Percentiles rank a stretch among this genome's conserved stretches.
Conservation (phyloP, 2,888 invertebrate genomes). For the Branchellion lobata region DNA sequence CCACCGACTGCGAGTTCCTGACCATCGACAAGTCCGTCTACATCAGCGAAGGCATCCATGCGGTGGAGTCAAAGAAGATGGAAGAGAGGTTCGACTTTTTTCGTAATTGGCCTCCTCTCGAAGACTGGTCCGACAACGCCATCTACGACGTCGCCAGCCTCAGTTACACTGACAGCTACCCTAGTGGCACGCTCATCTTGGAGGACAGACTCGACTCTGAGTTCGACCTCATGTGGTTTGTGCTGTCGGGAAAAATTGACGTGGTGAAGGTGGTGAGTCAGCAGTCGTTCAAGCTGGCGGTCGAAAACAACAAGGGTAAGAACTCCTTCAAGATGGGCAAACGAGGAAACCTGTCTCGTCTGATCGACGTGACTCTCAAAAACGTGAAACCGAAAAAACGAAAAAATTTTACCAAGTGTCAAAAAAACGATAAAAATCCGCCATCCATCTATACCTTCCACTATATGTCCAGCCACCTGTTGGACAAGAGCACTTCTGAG, state of each 20-base stretch:
- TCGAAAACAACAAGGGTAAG: not conserved
- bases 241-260: constrained; percentile 32
- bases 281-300: not conserved
- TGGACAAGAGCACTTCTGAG: not conserved
- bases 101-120: constrained; percentile 30
- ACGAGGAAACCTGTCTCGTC: too few species aligned
- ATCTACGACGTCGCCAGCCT: constrained; percentile 36
- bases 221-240: constrained; percentile 29
- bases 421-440: not conserved
- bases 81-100: constrained; percentile 40
- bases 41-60: constrained; percentile 34
- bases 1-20: constrained; percentile 36
- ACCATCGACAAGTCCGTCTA: constrained; percentile 28
- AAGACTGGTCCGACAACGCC: constrained; percentile 41
- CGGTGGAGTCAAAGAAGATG: constrained; percentile 12
- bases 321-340: too few species aligned
- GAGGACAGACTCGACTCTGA: constrained; percentile 1
- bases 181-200: constrained; percentile 31
- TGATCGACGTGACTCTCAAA: not conserved
- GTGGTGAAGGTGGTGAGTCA: constrained; percentile 27
- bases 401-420: not conserved
- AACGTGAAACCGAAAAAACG: not conserved
- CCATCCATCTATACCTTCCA: not conserved
- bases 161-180: constrained; percentile 38
- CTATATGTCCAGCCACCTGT: not conserved